Evolutionary conservation across 53 echinoderm and acorn worm genomes (phyloP), one percentile per base, ranked within the genome.

Genomic region (Luidia sarsii): DNA sequence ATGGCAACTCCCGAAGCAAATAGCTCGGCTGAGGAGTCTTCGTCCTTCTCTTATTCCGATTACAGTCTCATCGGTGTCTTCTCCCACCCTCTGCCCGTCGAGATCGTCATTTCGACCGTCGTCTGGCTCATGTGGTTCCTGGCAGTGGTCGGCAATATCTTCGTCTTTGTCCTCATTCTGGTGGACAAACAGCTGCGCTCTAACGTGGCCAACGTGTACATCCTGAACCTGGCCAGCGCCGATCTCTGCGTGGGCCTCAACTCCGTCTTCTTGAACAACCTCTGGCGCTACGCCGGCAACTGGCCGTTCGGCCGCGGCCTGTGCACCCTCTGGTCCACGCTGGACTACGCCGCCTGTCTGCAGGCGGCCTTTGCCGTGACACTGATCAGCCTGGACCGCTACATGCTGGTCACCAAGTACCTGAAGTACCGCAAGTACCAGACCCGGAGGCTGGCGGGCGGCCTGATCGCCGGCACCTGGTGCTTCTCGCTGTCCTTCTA

Each of bases 321-420:
- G 7, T 70, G 83, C 35, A 23, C 32, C 29, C 35, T 83, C 37
- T 83, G 82, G 82, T 9, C 46, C 22, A 68, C 50, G 7, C 11
- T 68, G 8, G 82, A 83, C 27, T 83, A 83, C 41, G 21, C 83
- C 14, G 83, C 70, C 9, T 70, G 70, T 25, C 24, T 70, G 59
- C 83, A 83, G 27, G 55, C 83, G 11, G 49, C 60, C 28, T 70
- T 83, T 30, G 83, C 83, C 1, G 39, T 83, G 3, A 55, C 54
- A 19, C 70, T 83, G 59, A 83, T 83, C 38, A 83, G 70, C 34
- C 9, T 83, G 57, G 83, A 83, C 27, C 83, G 83, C 33, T 83
- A 83, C 43, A 25, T 83, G 15, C 3, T 83, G 60, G 70, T 83
- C 1, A 70, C 83, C 7, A 43, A 46, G 15, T 59, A 57, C 31